These are phyloP conservation scores for Ctenicera cuprea DNA, from an alignment of 2,888 invertebrate genomes.

Conservation along the genomic window DNA sequence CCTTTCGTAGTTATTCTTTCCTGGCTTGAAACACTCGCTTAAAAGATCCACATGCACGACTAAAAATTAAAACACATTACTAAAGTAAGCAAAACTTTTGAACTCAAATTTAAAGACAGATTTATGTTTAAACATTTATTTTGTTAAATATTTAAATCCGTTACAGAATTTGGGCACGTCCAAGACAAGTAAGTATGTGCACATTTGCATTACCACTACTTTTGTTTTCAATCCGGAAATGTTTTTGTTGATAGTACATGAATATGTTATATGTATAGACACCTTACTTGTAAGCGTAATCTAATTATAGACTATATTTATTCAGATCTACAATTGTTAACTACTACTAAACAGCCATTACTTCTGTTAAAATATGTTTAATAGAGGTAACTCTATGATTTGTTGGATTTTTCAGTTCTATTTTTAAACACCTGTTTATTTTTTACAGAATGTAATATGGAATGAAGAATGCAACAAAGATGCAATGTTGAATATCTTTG, in stretches of 20 bases:
- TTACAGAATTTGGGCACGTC: conserved; percentile 17
- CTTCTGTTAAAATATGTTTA: not conserved
- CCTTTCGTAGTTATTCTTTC: conserved; percentile 73
- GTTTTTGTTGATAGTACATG: not conserved
- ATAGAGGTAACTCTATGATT: conserved; percentile 3
- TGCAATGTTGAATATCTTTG: too few relatives aligned
- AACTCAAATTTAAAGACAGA: not conserved
- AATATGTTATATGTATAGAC: conserved; percentile 8
- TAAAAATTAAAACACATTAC: conserved; percentile 58
- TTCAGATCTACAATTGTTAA: not conserved
- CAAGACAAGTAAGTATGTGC: not conserved
- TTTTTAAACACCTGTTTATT: too few relatives aligned
- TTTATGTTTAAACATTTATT: conserved; percentile 10
- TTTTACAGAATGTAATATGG: not conserved
- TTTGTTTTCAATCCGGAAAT: not conserved
- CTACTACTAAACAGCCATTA: conserved; percentile 22
- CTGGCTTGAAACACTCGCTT: conserved; percentile 70
- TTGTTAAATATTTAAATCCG: not conserved
- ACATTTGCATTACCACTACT: not conserved
- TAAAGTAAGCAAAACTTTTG: conserved; percentile 7
- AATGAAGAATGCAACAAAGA: not conserved
- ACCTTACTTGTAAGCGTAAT: not conserved
- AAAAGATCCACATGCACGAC: conserved; percentile 75
- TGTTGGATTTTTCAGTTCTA: not conserved
- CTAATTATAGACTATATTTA: not conserved